Evolutionary conservation across 2,888 invertebrate genomes (phyloP), one percentile per base, ranked within the genome.

Genomic region (Coenonympha arcania): DNA sequence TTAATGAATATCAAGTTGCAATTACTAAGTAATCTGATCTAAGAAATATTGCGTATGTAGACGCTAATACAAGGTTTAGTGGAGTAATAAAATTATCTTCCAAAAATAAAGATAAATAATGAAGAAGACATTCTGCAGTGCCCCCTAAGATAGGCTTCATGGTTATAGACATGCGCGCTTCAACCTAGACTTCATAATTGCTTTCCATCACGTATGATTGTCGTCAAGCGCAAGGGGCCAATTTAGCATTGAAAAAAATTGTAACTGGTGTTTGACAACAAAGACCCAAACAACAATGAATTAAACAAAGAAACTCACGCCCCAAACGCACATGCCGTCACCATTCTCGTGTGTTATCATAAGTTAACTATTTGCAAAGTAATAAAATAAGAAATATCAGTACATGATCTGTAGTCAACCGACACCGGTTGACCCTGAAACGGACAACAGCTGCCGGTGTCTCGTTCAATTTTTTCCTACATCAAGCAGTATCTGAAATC

Each of bases 371-470:
- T 54, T 52, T 48, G 22, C 34, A 56, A 75, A 59, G 74, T 73
- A 76, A 81, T 77, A 72, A 67, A 50, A 47, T 64, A 56, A 65
- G 65, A 67, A 81, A 82, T 82, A 81, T 72, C 65, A 61, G 65
- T 64, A 71, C 71, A 71, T 68, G 62, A 48, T 59, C 28, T 56
- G 48, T 66, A 71, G 71, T 65, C 68, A 65, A 65, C 67, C 69
- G 68, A 70, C 69, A 83, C 82, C 72, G 70, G 85, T 79, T 68
- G 85, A 79, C 85, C 85, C 82, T 85, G 85, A 83, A 72, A 59
- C 69, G 69, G 67, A 68, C 71, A 64, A 70, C 61, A 73, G 79
- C 73, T 71, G 74, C 76, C 73, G 66, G 69, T 65, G 62, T 69
- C 70, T 68, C 64, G 63, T 63, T 69, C 69, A 60, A 24, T 39